A percentile compares a stretch with the other conserved stretches of the same genome.
Conservation (phyloP, 2,797 vertebrate genomes). For the Squalus acanthias region DNA sequence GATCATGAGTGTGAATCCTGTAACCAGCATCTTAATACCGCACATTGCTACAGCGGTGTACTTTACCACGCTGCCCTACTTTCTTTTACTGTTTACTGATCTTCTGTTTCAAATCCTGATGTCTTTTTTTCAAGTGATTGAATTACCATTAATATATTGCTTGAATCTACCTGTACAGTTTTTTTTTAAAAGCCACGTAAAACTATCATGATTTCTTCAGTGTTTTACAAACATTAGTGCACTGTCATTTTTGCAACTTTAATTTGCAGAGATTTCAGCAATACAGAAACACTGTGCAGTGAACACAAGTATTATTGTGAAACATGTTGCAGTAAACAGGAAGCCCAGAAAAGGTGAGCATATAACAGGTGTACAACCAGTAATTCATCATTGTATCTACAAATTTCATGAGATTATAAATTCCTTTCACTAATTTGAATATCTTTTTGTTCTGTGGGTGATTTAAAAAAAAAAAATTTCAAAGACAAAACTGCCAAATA, state of each 20-base stretch:
- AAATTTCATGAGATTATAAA: background rate
- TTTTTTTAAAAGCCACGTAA: background rate
- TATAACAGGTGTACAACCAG: background rate
- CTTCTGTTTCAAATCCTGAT: background rate
- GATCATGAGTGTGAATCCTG: background rate
- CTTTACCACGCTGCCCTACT: background rate
- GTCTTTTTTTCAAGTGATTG: background rate
- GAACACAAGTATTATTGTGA: constrained; percentile 99
- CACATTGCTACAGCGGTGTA: background rate
- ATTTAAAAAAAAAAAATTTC: background rate
- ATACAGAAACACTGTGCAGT: constrained; percentile 95
- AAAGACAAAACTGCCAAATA: background rate
- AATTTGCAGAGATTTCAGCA: constrained; percentile 86
- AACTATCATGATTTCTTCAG: background rate
- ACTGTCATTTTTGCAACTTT: constrained; percentile 39
- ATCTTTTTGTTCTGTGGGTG: background rate
- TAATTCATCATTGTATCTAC: background rate
- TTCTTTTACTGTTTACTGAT: background rate
- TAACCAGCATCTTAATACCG: background rate
- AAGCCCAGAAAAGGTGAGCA: constrained; percentile 89
- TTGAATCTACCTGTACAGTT: background rate
- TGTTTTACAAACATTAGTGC: background rate
- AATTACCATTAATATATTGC: background rate
- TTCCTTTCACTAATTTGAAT: background rate
- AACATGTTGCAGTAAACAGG: constrained; percentile 95